These are phyloP conservation scores for Apis florea DNA, from an alignment of 1,140 invertebrate species.

Conservation along the genomic window DNA sequence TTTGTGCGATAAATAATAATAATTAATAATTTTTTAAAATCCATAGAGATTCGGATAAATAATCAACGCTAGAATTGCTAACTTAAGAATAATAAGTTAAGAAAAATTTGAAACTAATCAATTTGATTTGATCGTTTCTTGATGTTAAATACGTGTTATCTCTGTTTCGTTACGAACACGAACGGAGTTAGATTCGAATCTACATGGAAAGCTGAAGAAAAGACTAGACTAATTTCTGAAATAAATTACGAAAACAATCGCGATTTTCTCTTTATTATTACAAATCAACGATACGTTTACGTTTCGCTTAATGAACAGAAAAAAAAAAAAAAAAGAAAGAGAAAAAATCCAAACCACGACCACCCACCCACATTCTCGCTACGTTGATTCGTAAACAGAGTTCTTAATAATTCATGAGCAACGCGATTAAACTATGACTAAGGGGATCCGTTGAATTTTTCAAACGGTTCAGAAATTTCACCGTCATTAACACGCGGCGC, in stretches of 20 bases:
- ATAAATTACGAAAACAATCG: neutral
- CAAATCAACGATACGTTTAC: neutral
- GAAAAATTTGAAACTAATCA: no score
- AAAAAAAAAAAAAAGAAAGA: no score
- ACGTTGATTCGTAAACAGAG: neutral
- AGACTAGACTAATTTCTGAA: neutral
- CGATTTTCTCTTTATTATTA: neutral
- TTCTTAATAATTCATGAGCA: slow-evolving; percentile 28
- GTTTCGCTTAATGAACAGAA: neutral
- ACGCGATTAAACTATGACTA: slow-evolving; percentile 23
- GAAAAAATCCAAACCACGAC: no score
- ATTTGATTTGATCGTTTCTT: no score
- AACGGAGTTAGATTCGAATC: no score
- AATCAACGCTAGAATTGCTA: no score
- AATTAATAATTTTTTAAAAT: no score
- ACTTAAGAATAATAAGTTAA: no score
- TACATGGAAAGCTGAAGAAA: neutral
- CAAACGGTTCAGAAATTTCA: slow-evolving; percentile 1
- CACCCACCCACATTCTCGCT: neutral
- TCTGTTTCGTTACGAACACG: no score
- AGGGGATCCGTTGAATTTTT: slow-evolving; percentile 8
- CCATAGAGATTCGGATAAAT: no score
- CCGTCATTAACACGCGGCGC: neutral
- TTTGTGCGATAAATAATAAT: no score
- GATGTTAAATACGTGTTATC: no score